Conservation (phyloP, 2,797 vertebrate genomes). For the Cynopterus sphinx region DNA sequence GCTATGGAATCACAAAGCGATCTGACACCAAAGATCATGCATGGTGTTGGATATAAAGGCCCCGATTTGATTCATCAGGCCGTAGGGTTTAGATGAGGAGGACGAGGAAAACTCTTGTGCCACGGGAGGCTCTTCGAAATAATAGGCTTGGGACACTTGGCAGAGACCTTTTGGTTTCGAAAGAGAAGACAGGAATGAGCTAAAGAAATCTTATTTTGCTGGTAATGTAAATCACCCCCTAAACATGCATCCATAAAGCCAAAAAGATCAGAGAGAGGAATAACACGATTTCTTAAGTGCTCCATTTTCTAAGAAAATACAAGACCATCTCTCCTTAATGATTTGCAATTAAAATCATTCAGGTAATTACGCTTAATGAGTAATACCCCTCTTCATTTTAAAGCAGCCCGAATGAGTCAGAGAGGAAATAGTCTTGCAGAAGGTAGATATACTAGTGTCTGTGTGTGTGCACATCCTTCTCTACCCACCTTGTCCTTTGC, state of each 20-base stretch:
- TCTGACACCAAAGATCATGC: neutral
- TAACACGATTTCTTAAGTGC: conserved; percentile 19
- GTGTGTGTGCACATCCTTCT: neutral
- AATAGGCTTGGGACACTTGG: neutral
- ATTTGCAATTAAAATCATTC: conserved; percentile 63
- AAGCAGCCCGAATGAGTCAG: conserved; percentile 49
- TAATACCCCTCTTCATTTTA: conserved; percentile 35
- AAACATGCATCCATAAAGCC: neutral
- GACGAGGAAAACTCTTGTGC: neutral
- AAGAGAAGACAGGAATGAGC: neutral
- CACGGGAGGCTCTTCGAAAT: neutral
- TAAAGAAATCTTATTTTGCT: neutral
- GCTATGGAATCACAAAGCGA: neutral
- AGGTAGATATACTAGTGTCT: neutral
- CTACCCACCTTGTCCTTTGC: neutral
- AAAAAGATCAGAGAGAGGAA: conserved; percentile 45
- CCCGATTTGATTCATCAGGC: neutral
- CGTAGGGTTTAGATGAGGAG: too few species aligned
- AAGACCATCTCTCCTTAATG: conserved; percentile 44
- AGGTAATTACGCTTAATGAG: conserved; percentile 65
- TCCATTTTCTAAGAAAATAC: conserved; percentile 59
- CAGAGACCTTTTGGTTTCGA: neutral
- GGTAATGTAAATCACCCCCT: neutral
- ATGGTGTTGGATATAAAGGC: neutral
- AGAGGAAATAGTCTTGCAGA: neutral